These are phyloP conservation scores for Camptogramma bilineatum DNA, from an alignment of 2,888 invertebrate species.

Conservation along the genomic window DNA sequence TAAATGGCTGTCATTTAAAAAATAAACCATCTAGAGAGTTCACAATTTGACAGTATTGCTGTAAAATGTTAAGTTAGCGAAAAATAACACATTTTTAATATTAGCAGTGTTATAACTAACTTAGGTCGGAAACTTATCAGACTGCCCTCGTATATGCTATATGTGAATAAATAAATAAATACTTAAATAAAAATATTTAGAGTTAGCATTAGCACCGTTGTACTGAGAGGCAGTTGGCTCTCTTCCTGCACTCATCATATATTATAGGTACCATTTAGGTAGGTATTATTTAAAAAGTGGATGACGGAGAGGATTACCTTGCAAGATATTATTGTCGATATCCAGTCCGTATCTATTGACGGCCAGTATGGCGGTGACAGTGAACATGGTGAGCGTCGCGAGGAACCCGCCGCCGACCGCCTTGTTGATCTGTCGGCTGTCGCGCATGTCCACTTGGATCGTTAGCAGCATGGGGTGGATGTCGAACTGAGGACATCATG, in stretches of 20 bases:
- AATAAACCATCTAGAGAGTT: too few species aligned
- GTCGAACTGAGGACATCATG: conserved; percentile 86
- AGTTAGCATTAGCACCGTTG: too few species aligned
- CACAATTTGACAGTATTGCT: too few species aligned
- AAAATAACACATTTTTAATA: too few species aligned
- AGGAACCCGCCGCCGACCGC: conserved; percentile 90
- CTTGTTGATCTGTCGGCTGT: conserved; percentile 89
- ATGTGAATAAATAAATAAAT: too few species aligned
- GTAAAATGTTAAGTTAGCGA: too few species aligned
- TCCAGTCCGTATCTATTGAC: conserved; percentile 87
- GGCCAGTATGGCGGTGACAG: conserved; percentile 87
- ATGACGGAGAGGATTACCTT: conserved; percentile 61
- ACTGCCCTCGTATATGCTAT: too few species aligned
- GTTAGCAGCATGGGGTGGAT: conserved; percentile 94
- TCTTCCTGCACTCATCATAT: neutral
- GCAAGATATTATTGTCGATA: conserved; percentile 88
- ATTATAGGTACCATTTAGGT: neutral
- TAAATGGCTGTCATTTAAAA: too few species aligned
- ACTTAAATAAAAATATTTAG: too few species aligned
- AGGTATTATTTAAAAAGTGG: neutral
- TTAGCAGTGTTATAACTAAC: too few species aligned
- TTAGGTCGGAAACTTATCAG: too few species aligned
- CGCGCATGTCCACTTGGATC: conserved; percentile 96
- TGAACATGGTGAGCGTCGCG: conserved; percentile 87
- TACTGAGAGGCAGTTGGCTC: too few species aligned